Evolutionary conservation across 37 sponge, comb jelly and placozoan genomes (phyloP), one percentile per base, ranked within the genome.

Genomic region (Corticium candelabrum): DNA sequence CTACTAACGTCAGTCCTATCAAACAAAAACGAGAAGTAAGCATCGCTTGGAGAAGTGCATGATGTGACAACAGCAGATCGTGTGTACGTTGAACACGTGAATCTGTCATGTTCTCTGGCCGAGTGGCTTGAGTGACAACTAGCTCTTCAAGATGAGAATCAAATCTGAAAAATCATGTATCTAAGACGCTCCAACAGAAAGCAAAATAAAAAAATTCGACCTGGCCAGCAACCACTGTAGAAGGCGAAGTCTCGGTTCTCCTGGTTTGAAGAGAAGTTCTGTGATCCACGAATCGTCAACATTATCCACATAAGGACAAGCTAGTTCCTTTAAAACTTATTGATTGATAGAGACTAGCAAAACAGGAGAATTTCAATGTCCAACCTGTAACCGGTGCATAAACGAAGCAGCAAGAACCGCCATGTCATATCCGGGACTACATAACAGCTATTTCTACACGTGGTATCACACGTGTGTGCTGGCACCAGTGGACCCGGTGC

Each of bases 141-240:
- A 50, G 11, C 62, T 11, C 11, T 27, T 21, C 15, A 50, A 50
- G 62, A 11, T 50, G 15, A 21, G 62, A 21, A 50, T 50, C 62
- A 21, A 50, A 50, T 50, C 62, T 50, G 43, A 1, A n/a, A 31
- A 40, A 4, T 27, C 36, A 43, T 1, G 76, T 35, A 7, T 68
- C 27, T n/a, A 15, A 4, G 5, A 33, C 27, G 5, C 40, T 79
- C 40, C 37, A 41, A 34, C 29, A 3, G 74, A n/a, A n/a, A n/a
- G n/a, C n/a, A n/a, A n/a, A n/a, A n/a, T n/a, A n/a, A n/a, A n/a
- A n/a, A n/a, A n/a, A n/a, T n/a, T 79, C 34, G 43, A 87, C 91
- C 74, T 84, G 36, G 70, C 78, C n/a, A 87, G 30, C 27, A 90
- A 74, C 91, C 91, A 90, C 27, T 75, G 79, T 27, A 90, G 67